phyloP scores from a whole-genome alignment of 2,797 vertebrate genomes.

The Trachops cirrhosus region DNA sequence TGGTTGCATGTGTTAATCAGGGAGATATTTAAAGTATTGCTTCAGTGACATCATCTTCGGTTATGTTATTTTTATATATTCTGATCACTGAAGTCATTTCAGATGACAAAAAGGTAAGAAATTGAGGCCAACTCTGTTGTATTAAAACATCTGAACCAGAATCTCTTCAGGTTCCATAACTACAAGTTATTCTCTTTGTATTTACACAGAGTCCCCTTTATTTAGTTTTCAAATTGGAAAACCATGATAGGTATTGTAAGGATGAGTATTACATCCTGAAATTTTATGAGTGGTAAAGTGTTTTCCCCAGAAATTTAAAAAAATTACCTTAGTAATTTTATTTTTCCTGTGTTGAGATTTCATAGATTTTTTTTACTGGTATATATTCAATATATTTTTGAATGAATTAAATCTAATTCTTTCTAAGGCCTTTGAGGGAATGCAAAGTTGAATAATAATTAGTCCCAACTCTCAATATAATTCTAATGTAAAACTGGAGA shows the following conservation, averaged over 20 bases:
- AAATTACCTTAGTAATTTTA: background rate
- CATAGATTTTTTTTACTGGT: background rate
- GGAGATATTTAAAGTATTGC: background rate
- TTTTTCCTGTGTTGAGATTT: background rate
- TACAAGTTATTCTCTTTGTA: background rate
- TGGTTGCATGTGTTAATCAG: background rate
- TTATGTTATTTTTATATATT: background rate
- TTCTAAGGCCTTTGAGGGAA: background rate
- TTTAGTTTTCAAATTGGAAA: background rate
- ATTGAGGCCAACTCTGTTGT: background rate
- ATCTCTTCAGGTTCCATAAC: background rate
- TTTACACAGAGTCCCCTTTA: background rate
- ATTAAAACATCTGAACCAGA: background rate
- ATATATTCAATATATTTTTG: background rate
- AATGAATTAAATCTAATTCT: background rate
- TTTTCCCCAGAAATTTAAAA: background rate
- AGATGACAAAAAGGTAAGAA: background rate
- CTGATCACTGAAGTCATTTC: background rate
- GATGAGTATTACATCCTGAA: background rate
- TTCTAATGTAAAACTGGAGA: background rate
- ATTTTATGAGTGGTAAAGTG: background rate
- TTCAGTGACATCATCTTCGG: background rate
- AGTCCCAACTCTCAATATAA: background rate
- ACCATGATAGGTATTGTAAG: background rate
- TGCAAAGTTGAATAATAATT: background rate